Evolutionary conservation across 30 jellyfish, hydroid and myxozoan species (phyloP).

Genomic region (Cassiopea xamachana): DNA sequence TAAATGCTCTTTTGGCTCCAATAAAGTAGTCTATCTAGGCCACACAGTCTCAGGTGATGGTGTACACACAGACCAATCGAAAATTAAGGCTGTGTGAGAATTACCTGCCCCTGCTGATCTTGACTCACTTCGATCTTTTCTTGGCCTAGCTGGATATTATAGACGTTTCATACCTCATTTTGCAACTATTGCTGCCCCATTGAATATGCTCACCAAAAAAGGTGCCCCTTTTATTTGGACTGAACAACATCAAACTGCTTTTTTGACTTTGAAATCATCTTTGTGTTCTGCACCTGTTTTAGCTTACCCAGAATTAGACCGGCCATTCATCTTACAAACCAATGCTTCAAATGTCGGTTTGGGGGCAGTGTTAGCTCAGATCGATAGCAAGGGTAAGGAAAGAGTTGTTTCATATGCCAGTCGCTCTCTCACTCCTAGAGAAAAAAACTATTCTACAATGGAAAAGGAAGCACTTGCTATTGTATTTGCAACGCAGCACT

Average conservation of each 20-base stretch:
- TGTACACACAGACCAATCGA: constrained; percentile 47
- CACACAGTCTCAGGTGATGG: constrained; percentile 39
- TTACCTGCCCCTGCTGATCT: constrained; percentile 15
- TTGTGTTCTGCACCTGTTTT: constrained; percentile 60
- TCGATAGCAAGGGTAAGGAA: constrained; percentile 39
- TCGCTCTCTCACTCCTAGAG: constrained; percentile 20
- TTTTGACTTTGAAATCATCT: background rate
- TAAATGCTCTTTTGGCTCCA: constrained; percentile 33
- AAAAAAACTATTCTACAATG: background rate
- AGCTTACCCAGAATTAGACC: constrained; percentile 39
- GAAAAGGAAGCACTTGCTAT: constrained; percentile 53
- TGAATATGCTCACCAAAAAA: constrained; percentile 35
- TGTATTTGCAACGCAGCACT: constrained; percentile 39
- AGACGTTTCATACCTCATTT: constrained; percentile 47
- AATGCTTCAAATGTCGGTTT: constrained; percentile 58
- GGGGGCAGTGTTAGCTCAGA: constrained; percentile 49
- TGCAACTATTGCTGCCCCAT: constrained; percentile 59
- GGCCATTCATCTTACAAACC: constrained; percentile 44
- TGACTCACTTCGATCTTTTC: constrained; percentile 12
- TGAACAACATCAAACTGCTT: constrained; percentile 23
- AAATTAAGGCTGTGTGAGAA: constrained; percentile 26
- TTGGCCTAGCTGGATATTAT: constrained; percentile 40
- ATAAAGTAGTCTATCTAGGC: constrained; percentile 26
- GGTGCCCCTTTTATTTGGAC: constrained; percentile 24
- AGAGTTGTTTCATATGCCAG: constrained; percentile 51